Percentiles rank a stretch among this genome's conserved stretches.
These are phyloP conservation scores for Hemibagrus guttatus DNA, from an alignment of 2,797 vertebrate species.

Conservation along the genomic window DNA sequence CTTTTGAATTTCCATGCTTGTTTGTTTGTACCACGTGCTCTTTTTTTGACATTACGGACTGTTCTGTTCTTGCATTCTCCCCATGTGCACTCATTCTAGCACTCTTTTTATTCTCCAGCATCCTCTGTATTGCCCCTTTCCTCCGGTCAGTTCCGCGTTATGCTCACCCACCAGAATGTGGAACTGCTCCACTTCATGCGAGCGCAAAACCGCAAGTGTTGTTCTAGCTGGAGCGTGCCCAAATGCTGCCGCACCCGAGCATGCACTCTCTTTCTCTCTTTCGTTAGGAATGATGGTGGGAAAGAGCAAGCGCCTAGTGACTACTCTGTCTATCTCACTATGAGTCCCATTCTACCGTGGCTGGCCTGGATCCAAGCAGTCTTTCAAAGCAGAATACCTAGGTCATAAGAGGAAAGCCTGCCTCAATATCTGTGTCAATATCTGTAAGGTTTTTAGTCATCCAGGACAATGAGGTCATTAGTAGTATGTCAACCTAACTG, in stretches of 20 bases:
- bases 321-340: conserved; percentile 51
- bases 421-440: neutral
- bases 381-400: neutral
- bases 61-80: conserved; percentile 37
- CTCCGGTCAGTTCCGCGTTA: conserved; percentile 86
- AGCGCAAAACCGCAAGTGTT: conserved; percentile 85
- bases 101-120: conserved; percentile 62
- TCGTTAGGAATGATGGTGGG: conserved; percentile 32
- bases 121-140: conserved; percentile 78
- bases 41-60: conserved; percentile 38
- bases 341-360: conserved; percentile 55
- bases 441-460: neutral
- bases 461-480: neutral
- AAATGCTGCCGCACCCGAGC: conserved; percentile 70
- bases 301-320: conserved; percentile 12
- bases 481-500: neutral
- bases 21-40: conserved; percentile 41
- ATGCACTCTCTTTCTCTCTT: conserved; percentile 62
- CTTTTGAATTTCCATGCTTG: conserved; percentile 20
- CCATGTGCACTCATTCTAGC: conserved; percentile 43
- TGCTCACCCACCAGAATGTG: conserved; percentile 84
- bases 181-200: conserved; percentile 86
- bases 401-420: neutral
- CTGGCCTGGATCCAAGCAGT: conserved; percentile 54
- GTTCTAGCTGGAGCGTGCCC: conserved; percentile 80